Evolutionary conservation across 2,113 vertebrate genomes (phyloP), one percentile per base, ranked within the genome.

Genomic region (Sylvietta virens): DNA sequence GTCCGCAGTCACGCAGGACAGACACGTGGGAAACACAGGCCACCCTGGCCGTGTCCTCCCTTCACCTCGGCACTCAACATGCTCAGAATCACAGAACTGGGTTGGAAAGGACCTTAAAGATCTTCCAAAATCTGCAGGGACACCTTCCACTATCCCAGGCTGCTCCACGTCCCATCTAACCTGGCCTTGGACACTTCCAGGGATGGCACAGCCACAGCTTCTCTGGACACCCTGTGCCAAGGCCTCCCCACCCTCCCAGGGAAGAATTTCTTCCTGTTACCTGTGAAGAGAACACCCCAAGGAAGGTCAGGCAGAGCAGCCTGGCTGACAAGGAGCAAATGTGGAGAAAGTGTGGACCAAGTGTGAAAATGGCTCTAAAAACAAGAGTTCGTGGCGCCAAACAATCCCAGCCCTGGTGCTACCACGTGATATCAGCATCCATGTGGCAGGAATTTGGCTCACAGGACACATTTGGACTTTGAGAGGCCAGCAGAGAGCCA

Each of bases 71-170:
- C 10, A 3, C 70, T 8, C 11, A 16, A 11, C 22, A 1, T 1
- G 16, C 73, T 42, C 58, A 40, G 57, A 53, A 54, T 3, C 78
- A 47, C 11, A 31, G 21, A 35, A 31, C 0, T 31, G 16, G 9
- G 4, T 0, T 69, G 47, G n/a, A n/a, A 76, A 30, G 40, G 54
- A 54, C 54, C 15, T 40, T 21, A 47, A 54, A 45, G 40, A 48
- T 31, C 26, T 53, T 53, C 45, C 21, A 27, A 15, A 47, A 30
- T 7, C 30, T 26, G 10, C 22, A 69, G 47, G 14, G n/a, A 40
- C 9, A 10, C 5, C 0, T 27, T 7, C 4, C 4, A 3, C 14
- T 1, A 4, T 2, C 1, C 30, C n/a, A 82, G 17, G 21, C 0
- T 76, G 39, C 14, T 54, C n/a, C 40, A 47, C 53, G 4, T 35